Base-by-base conservation (phyloP, 2,797 vertebrate genomes). In the Rhodeus uyekii region DNA sequence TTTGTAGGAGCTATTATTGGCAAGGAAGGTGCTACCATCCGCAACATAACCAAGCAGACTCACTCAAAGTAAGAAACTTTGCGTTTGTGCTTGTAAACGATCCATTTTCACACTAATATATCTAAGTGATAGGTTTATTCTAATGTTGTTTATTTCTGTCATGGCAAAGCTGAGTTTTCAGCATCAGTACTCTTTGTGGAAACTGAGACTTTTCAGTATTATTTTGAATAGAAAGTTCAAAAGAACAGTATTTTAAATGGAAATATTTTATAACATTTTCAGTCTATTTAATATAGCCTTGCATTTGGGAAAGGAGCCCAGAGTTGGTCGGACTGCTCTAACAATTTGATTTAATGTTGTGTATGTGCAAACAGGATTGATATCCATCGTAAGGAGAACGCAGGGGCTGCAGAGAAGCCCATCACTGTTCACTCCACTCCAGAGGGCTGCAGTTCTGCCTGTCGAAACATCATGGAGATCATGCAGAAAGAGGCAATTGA, bases 401-500 rank as follows among this genome's bases (percentile, higher is more conserved):
- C 98, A 38, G 98, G 98, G 36, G 98, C 98, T 27, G 97, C 97
- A 32, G 98, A 99, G 92, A 99, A 99, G 92, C 97, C 98, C 39
- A 99, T 99, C 90, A 99, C 98, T 0, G 97, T 99, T 85, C 97
- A 99, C 90, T 99, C 98, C 61, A 99, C 97, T 65, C 97, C 98
- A 24, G 97, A 99, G 86, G 98, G 98, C 61, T 99, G 97, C 87
- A 98, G 97, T 46, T 95, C 93, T 0, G 97, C 98, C 89, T 99
- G 98, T 90, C 96, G 94, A 87, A 97, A 96, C 88, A 99, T 99
- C 92, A 96, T 99, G 97, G 98, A 99, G 91, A 99, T 99, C 92
- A 99, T 99, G 98, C 97, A 98, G 92, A 99, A 99, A 89, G 98
- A 99, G 93, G 98, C 98, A 42, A 90, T 97, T 63, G 98, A 99